A percentile compares a stretch with the other conserved stretches of the same genome.
Evolutionary conservation across 1,140 invertebrate genomes (phyloP).

Genomic region (Drusus annulatus): DNA sequence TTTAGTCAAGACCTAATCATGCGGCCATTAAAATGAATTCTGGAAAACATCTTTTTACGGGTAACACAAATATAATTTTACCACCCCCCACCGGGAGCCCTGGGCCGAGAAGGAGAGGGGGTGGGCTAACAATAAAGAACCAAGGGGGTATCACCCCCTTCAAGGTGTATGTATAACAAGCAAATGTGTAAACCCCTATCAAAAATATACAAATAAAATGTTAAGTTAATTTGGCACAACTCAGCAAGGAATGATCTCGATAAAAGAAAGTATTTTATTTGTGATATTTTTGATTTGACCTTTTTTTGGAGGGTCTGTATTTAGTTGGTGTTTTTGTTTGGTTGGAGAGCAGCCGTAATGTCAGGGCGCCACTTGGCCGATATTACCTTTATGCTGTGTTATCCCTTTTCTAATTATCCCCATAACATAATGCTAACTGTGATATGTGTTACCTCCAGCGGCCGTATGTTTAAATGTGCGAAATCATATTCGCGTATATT

Average conservation of each 20-base stretch:
- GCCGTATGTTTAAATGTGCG: conserved; percentile 59
- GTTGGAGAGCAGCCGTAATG: conserved; percentile 29
- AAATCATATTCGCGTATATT: conserved; percentile 59
- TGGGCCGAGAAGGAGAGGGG: not conserved
- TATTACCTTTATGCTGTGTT: conserved; percentile 59
- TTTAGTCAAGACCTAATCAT: conserved; percentile 6
- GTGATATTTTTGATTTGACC: not conserved
- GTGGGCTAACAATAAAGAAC: conserved; percentile 55
- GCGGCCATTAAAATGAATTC: conserved; percentile 31
- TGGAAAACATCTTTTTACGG: conserved; percentile 36
- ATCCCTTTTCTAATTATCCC: conserved; percentile 59
- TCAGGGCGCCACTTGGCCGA: conserved; percentile 57
- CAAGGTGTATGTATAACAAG: conserved; percentile 45
- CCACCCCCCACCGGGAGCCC: not conserved
- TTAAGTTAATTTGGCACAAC: not conserved
- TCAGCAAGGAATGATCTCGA: not conserved
- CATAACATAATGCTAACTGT: conserved; percentile 60
- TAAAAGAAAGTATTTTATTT: not conserved
- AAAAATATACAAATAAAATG: conserved; percentile 38
- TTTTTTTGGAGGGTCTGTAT: not conserved
- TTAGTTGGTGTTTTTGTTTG: not conserved
- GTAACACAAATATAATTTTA: conserved; percentile 43
- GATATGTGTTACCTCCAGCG: conserved; percentile 59
- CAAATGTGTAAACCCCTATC: conserved; percentile 50
- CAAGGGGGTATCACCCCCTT: conserved; percentile 51